Percentiles rank a stretch among this genome's conserved stretches.
These are phyloP conservation scores for Pagetopsis macropterus DNA, from an alignment of 2,797 vertebrate genomes.

Conservation along the genomic window DNA sequence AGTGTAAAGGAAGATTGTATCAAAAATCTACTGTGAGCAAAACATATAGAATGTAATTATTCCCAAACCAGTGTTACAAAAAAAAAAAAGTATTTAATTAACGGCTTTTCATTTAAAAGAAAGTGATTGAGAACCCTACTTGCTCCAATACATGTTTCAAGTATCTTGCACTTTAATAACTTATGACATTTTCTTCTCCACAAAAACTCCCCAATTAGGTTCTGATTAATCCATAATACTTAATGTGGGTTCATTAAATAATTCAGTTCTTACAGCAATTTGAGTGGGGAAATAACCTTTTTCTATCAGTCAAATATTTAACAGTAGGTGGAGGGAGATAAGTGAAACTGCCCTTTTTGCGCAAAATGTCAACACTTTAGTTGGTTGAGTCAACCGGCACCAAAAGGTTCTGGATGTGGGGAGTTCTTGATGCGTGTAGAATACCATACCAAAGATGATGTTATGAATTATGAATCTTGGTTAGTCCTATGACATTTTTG, in stretches of 20 bases:
- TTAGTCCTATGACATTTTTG: background rate
- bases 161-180: background rate
- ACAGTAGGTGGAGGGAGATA: background rate
- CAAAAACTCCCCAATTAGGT: background rate
- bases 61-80: background rate
- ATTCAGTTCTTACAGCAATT: background rate
- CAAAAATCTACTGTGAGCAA: background rate
- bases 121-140: background rate
- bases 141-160: background rate
- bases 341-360: conserved; percentile 27
- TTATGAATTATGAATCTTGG: background rate
- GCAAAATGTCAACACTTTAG: background rate
- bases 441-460: background rate
- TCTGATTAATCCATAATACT: background rate
- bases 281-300: background rate
- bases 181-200: background rate
- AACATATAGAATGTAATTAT: background rate
- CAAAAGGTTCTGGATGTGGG: conserved; percentile 1
- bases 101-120: background rate
- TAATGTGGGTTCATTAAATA: background rate
- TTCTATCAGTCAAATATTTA: background rate
- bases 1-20: background rate
- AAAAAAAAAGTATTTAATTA: background rate
- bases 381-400: conserved; percentile 9
- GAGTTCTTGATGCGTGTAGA: background rate